Conservation (phyloP, 2,113 vertebrate species). For the Speoplatyrhinus poulsoni region DNA sequence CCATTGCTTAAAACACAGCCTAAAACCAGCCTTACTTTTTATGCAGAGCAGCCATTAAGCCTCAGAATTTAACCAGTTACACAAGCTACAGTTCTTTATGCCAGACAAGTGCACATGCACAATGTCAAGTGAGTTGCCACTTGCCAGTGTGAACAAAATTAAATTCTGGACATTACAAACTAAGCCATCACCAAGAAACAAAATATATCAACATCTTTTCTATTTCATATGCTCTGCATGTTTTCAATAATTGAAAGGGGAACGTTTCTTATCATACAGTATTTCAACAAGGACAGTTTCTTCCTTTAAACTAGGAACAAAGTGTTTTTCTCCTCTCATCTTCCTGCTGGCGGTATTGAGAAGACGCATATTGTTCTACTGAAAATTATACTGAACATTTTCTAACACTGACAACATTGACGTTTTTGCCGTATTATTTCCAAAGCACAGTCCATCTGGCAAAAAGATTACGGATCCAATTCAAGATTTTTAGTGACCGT, state of each 20-base stretch:
- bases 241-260: slow-evolving; percentile 27
- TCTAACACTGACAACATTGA: neutral
- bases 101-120: neutral
- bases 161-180: neutral
- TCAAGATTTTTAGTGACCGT: neutral
- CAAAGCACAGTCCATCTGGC: neutral
- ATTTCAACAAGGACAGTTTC: slow-evolving; percentile 23
- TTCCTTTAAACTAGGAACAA: slow-evolving; percentile 13
- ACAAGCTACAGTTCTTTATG: neutral
- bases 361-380: slow-evolving; percentile 25
- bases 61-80: neutral
- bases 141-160: neutral
- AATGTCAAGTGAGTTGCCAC: neutral
- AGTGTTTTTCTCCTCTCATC: slow-evolving; percentile 18
- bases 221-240: slow-evolving; percentile 22
- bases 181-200: slow-evolving; percentile 10
- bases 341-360: slow-evolving; percentile 13
- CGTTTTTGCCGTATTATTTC: neutral
- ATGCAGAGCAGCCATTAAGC: neutral
- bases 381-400: slow-evolving; percentile 1
- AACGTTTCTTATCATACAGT: slow-evolving; percentile 25
- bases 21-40: neutral
- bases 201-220: slow-evolving; percentile 17
- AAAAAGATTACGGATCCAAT: neutral
- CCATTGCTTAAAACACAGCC: slow-evolving; percentile 39